Evolutionary conservation across 2,797 vertebrate genomes (phyloP).

Genomic region (Thripadectes ignobilis): DNA sequence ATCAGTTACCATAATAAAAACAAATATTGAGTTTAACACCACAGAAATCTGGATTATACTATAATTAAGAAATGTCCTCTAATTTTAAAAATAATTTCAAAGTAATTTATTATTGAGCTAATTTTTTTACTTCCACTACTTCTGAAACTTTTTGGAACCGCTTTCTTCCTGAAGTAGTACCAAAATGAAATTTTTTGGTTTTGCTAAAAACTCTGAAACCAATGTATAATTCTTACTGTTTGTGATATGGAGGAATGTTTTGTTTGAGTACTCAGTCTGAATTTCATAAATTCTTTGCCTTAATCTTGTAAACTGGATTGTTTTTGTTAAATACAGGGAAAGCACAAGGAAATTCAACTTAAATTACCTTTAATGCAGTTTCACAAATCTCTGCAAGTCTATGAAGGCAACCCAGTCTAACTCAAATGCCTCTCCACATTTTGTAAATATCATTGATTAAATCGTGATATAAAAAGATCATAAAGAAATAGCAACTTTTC

Average conservation of each 20-base stretch:
- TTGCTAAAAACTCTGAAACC: background rate
- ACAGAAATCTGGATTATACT: background rate
- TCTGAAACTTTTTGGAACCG: background rate
- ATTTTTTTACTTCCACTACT: background rate
- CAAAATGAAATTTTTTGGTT: accelerated
- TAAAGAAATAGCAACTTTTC: background rate
- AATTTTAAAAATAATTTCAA: background rate
- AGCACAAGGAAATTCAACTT: background rate
- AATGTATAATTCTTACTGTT: background rate
- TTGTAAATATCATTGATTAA: background rate
- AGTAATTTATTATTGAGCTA: background rate
- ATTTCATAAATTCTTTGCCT: background rate
- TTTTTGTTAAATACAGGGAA: background rate
- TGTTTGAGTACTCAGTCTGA: background rate
- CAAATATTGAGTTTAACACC: background rate
- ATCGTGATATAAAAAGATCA: background rate
- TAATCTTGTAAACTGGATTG: background rate
- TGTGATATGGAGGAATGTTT: background rate
- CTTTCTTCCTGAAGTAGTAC: background rate
- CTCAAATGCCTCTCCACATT: background rate
- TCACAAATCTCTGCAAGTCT: background rate
- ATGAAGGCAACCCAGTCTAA: background rate
- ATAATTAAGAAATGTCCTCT: background rate
- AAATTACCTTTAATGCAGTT: background rate
- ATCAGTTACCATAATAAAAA: background rate